Conservation (phyloP, 2,113 vertebrate genomes). For the Chloropsis cyanopogon region DNA sequence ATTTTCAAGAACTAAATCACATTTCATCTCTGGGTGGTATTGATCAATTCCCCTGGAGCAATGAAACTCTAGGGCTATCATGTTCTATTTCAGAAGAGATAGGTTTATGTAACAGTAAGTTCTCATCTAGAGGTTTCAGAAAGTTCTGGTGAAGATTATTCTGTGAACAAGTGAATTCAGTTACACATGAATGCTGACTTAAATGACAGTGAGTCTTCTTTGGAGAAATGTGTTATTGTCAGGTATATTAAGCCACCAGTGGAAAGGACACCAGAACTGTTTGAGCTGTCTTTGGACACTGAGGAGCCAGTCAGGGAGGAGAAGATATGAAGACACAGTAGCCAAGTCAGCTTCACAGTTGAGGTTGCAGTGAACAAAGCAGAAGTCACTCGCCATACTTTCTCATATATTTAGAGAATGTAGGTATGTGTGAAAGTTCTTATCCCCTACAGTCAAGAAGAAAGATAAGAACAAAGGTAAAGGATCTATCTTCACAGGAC, state of each 20-base stretch:
- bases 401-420: conserved; percentile 27
- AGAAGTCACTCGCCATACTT: conserved; percentile 47
- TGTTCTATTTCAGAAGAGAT: conserved; percentile 69
- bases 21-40: background rate
- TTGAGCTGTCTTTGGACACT: conserved; percentile 79
- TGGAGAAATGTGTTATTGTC: conserved; percentile 77
- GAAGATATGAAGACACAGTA: conserved; percentile 56
- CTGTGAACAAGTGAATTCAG: conserved; percentile 33
- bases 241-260: conserved; percentile 77
- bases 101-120: conserved; percentile 29
- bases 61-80: conserved; percentile 77
- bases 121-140: conserved; percentile 74
- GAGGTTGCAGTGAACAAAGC: conserved; percentile 53
- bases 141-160: conserved; percentile 72
- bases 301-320: conserved; percentile 68
- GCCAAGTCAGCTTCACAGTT: conserved; percentile 69
- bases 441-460: background rate
- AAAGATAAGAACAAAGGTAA: conserved; percentile 30
- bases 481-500: background rate
- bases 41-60: conserved; percentile 51
- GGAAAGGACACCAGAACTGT: conserved; percentile 79
- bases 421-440: conserved; percentile 3
- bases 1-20: conserved; percentile 40
- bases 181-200: conserved; percentile 13
- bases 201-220: conserved; percentile 53